Base-by-base conservation (phyloP, 2,888 invertebrate species). In the Caradrina clavipalpis region DNA sequence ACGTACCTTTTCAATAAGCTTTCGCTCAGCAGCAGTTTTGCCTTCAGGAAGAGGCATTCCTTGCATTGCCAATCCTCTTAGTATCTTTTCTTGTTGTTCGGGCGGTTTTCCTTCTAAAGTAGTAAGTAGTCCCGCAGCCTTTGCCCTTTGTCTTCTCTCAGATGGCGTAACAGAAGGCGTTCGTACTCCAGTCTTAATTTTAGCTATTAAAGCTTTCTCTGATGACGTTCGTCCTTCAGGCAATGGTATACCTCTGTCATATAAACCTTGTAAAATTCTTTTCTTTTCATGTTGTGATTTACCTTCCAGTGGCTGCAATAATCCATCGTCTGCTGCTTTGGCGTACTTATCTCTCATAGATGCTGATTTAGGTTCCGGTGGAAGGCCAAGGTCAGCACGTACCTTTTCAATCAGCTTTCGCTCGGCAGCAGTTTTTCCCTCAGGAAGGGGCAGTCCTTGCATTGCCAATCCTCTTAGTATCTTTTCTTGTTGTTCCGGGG, bases 251-350 rank as follows among this genome's bases (percentile, higher is more conserved):
- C 50, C 73, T 19, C 77, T 84, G 17, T 80, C 73, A 15, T 60
- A 39, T 8, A 84, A 51, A 0, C 72, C 76, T 71, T 49, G 81
- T 10, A 87, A 42, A 17, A 87, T 83, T 45, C 80, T 79, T 73
- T 85, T 83, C 69, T 82, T 84, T 62, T 86, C 76, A 22, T 69
- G 67, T 10, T 80, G 74, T 11, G 81, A 69, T 68, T 86, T 86
- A 1, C 80, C 80, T 60, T 73, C 66, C 10, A 84, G 62, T 11
- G 49, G 49, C 19, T 3, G 84, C 81, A 1, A 71, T 82, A 6
- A 85, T 35, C 45, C 45, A 6, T 17, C 17, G 17, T 45, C 17
- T 45, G 17, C 45, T 15, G 45, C 45, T 45, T 45, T 45, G 4
- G 45, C 45, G 17, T 45, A 45, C 17, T 17, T 17, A 3, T 17